Evolutionary conservation across 1,140 invertebrate genomes (phyloP).

Genomic region (Sipha flava): DNA sequence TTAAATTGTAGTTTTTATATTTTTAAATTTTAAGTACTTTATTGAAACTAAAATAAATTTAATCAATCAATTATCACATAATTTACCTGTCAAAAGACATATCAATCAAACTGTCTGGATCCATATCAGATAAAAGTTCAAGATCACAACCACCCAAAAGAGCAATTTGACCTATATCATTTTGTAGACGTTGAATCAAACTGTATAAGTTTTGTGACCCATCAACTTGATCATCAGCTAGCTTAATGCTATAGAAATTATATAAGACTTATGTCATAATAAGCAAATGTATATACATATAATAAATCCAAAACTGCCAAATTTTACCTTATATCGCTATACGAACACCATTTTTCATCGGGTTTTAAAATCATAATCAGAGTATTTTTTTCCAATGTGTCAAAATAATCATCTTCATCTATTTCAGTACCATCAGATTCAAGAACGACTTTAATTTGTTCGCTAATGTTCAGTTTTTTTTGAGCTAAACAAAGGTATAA

Average conservation of each 20-base stretch:
- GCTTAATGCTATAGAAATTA: constrained; percentile 5
- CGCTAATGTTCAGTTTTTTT: constrained; percentile 18
- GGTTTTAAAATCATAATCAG: constrained; percentile 62
- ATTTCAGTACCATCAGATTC: constrained; percentile 80
- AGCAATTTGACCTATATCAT: constrained; percentile 69
- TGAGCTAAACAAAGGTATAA: background rate
- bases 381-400: constrained; percentile 70
- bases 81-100: constrained; percentile 59
- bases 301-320: no score
- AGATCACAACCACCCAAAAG: constrained; percentile 68
- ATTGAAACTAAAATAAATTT: background rate
- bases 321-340: constrained; percentile 15
- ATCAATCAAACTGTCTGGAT: constrained; percentile 69
- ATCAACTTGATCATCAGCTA: constrained; percentile 43
- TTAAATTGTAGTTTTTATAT: no score
- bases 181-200: constrained; percentile 59
- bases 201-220: constrained; percentile 50
- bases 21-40: no score
- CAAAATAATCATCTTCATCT: constrained; percentile 80
- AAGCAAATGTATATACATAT: no score
- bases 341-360: constrained; percentile 38
- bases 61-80: background rate
- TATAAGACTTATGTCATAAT: no score
- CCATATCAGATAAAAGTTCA: constrained; percentile 73
- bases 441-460: constrained; percentile 55